phyloP scores from a whole-genome alignment of 2,113 vertebrate genomes.

The Acanthochromis polyacanthus region DNA sequence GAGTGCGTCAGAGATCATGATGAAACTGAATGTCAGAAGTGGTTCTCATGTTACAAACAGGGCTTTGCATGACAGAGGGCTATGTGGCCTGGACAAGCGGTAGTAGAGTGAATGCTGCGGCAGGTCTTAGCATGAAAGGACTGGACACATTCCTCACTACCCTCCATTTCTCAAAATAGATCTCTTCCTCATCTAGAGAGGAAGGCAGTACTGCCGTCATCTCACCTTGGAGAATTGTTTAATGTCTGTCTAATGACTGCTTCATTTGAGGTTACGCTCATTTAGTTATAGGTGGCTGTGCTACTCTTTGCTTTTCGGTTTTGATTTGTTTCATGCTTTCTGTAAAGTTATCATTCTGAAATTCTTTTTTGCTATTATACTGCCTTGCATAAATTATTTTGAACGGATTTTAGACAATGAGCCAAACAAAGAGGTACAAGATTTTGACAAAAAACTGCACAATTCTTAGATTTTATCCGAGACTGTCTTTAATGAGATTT shows the following conservation, averaged over 20 bases:
- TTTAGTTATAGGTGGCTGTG: background rate
- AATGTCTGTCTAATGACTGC: background rate
- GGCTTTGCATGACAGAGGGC: slow-evolving; percentile 41
- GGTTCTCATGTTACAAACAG: slow-evolving; percentile 59
- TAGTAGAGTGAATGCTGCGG: slow-evolving; percentile 46
- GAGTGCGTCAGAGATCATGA: slow-evolving; percentile 70
- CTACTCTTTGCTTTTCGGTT: background rate
- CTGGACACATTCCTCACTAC: slow-evolving; percentile 69
- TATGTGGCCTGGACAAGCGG: slow-evolving; percentile 5
- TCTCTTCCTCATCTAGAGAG: slow-evolving; percentile 53
- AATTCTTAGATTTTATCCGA: background rate
- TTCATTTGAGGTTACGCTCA: background rate
- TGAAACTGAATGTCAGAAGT: slow-evolving; percentile 66
- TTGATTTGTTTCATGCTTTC: background rate
- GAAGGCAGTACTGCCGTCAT: slow-evolving; percentile 34
- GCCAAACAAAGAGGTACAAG: background rate
- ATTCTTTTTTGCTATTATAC: background rate
- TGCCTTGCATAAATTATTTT: background rate
- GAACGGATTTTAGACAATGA: background rate
- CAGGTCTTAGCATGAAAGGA: slow-evolving; percentile 72
- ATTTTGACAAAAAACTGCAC: background rate
- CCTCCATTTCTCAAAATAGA: slow-evolving; percentile 78
- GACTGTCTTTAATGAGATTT: background rate
- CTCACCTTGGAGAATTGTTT: slow-evolving; percentile 37
- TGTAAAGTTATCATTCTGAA: background rate